These are phyloP conservation scores for Stratiomys singularior DNA, from an alignment of 2,888 invertebrate species.

Conservation along the genomic window DNA sequence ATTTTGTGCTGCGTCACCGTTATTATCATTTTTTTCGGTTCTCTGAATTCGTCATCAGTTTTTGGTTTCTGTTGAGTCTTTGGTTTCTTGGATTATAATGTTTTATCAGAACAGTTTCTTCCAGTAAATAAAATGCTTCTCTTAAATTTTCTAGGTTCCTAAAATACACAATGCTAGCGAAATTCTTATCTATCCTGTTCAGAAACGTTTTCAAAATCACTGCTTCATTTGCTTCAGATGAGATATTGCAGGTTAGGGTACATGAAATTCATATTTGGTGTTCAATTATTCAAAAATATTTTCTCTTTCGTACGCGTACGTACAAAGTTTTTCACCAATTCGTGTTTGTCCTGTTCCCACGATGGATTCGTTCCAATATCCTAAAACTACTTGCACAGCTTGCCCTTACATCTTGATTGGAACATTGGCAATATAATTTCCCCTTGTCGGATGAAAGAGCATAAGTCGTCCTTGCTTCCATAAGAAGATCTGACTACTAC, in stretches of 20 bases:
- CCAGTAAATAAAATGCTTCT: slow-evolving; percentile 28
- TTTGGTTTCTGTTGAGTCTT: background rate
- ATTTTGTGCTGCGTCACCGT: background rate
- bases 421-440: slow-evolving; percentile 15
- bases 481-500: background rate
- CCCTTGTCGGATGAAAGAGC: slow-evolving; percentile 4
- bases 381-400: slow-evolving; percentile 47
- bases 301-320: background rate
- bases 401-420: slow-evolving; percentile 43
- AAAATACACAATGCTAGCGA: slow-evolving; percentile 50
- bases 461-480: background rate
- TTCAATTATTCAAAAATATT: no score
- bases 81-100: background rate
- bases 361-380: slow-evolving; percentile 48
- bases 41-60: background rate
- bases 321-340: slow-evolving; percentile 46
- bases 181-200: slow-evolving; percentile 48
- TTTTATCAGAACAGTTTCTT: slow-evolving; percentile 8
- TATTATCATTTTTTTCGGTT: background rate
- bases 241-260: slow-evolving; percentile 49
- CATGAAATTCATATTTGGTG: slow-evolving; percentile 50
- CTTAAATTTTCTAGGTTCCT: slow-evolving; percentile 25
- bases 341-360: slow-evolving; percentile 48
- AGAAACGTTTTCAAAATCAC: slow-evolving; percentile 52
- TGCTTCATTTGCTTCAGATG: slow-evolving; percentile 49